These are phyloP conservation scores for Mythimna loreyi DNA, from an alignment of 2,888 invertebrate genomes.

Conservation along the genomic window DNA sequence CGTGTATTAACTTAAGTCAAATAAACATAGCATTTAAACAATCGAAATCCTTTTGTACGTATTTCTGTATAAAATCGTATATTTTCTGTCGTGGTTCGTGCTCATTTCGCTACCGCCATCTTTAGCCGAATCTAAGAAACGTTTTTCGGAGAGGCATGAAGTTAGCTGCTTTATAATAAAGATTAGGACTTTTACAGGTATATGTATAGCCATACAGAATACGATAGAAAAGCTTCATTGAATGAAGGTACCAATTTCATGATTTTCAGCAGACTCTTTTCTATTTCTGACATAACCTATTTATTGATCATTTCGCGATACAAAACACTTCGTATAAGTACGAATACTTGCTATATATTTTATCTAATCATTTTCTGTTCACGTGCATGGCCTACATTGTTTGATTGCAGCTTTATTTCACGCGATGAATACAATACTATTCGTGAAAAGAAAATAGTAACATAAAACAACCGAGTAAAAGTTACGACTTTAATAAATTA, in stretches of 20 bases:
- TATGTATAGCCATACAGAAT: slow-evolving; percentile 10
- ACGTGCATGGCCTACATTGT: slow-evolving; percentile 32
- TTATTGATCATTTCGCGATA: slow-evolving; percentile 35
- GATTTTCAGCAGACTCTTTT: not conserved
- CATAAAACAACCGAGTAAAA: not conserved
- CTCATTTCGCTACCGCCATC: slow-evolving; percentile 58
- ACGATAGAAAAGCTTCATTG: not conserved
- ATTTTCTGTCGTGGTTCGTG: slow-evolving; percentile 24
- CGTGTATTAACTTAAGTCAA: not conserved
- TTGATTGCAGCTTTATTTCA: slow-evolving; percentile 30
- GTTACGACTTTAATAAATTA: slow-evolving; percentile 10
- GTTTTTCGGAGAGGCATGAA: slow-evolving; percentile 55
- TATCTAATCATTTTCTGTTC: slow-evolving; percentile 39
- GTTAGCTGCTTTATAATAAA: slow-evolving; percentile 49
- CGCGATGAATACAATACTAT: slow-evolving; percentile 28
- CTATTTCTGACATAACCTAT: slow-evolving; percentile 6
- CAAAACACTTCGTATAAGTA: slow-evolving; percentile 22
- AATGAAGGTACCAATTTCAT: not conserved
- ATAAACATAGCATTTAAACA: not conserved
- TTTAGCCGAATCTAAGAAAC: slow-evolving; percentile 55
- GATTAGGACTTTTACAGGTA: slow-evolving; percentile 45
- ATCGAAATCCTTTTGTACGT: not conserved
- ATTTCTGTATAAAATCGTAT: slow-evolving; percentile 18
- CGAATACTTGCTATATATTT: slow-evolving; percentile 16
- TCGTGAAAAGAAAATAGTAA: not conserved